These are phyloP conservation scores for Escarpia spicata DNA, from an alignment of 2,888 invertebrate genomes.

Conservation along the genomic window DNA sequence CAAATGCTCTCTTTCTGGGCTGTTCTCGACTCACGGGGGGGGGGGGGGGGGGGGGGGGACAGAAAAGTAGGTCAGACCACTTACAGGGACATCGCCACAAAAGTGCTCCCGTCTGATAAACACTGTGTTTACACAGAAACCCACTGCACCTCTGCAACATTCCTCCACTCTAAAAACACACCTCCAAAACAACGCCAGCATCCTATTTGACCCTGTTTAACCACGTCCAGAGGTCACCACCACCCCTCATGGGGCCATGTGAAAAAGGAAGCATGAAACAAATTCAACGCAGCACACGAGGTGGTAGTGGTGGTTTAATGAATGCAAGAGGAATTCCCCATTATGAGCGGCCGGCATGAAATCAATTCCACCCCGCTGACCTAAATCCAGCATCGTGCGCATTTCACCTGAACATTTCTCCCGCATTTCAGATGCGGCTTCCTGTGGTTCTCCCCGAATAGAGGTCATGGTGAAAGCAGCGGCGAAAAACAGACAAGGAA, in stretches of 20 bases:
- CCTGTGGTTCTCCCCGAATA: background rate
- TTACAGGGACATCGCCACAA: background rate
- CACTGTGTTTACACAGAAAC: conserved; percentile 7
- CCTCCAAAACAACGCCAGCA: background rate
- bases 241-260: background rate
- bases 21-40: background rate
- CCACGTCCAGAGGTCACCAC: background rate
- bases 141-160: background rate
- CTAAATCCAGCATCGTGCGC: background rate
- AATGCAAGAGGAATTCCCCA: background rate
- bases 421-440: background rate
- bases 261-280: background rate
- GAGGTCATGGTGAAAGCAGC: background rate
- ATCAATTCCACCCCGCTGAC: background rate
- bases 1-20: background rate
- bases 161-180: background rate
- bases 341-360: background rate
- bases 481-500: background rate
- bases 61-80: background rate
- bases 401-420: background rate
- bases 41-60: background rate
- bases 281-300: background rate
- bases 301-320: background rate
- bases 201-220: background rate
- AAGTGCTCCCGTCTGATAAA: background rate